Base-by-base conservation (phyloP, 2,797 vertebrate genomes). In the Emys orbicularis region DNA sequence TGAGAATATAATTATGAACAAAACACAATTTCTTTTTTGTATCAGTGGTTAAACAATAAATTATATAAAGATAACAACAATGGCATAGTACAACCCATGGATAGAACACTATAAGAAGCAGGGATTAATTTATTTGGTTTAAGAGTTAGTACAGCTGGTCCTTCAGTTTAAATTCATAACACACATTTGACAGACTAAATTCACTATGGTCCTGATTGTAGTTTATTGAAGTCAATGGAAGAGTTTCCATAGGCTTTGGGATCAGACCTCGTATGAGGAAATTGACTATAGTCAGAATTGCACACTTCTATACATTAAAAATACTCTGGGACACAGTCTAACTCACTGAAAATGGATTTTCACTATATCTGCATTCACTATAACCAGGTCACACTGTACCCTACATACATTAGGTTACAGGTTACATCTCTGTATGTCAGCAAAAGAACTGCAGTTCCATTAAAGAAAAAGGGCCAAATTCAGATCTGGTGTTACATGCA, bases 181-280 rank as follows among this genome's bases (percentile, higher is more conserved):
- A 41, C 19, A 72, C n/a, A 41, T 41, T 25, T 53, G 5, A n/a
- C 41, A 31, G 8, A 1, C 12, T 76, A 5, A 11, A 4, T 2
- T 57, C 23, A 54, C 4, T 31, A 41, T 52, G 57, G 83, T 47
- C 84, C 2, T 41, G 13, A 59, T 27, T 79, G 25, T 90, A 72
- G 7, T 44, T 72, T 2, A 0, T 2, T 84, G 31, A 2, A 50
- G 1, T 53, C 76, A 81, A 6, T 11, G 80, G 76, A 50, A 10
- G n/a, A 23, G 4, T 23, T 52, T 90, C 21, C 18, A 21, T 12
- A 37, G 18, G n/a, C 19, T 88, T 94, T 9, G 19, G 83, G 12
- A 90, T 84, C 23, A 86, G 21, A 77, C 1, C 0, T 29, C 44
- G 0, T 29, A 90, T 76, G 3, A 93, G 12, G 5, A 87, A 85